Percentiles rank a stretch among this genome's conserved stretches.
These are phyloP conservation scores for Oligia strigilis DNA, from an alignment of 2,888 invertebrate species.

Conservation along the genomic window DNA sequence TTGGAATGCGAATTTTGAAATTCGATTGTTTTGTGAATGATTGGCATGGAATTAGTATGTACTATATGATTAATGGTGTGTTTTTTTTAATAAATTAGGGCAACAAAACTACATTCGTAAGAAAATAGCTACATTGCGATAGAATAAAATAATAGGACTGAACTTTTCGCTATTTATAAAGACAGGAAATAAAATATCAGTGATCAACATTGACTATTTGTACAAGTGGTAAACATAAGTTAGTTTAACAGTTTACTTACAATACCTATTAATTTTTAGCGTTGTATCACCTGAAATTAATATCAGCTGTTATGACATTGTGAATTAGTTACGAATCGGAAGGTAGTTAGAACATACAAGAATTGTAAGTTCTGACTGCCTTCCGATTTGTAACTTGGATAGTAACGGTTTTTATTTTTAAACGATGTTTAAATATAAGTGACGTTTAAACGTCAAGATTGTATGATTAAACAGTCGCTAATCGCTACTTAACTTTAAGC, in stretches of 20 bases:
- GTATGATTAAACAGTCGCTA: no score
- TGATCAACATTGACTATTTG: conserved; percentile 22
- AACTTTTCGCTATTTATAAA: neutral
- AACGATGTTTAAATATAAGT: neutral
- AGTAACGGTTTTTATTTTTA: neutral
- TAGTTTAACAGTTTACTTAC: neutral
- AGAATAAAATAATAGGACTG: neutral
- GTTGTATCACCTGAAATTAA: neutral
- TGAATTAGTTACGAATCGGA: neutral
- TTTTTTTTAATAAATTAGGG: neutral
- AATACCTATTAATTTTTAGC: neutral
- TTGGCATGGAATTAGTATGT: neutral
- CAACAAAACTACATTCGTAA: neutral
- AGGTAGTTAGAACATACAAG: neutral
- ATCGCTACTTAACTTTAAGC: no score
- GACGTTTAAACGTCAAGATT: no score
- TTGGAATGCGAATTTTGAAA: conserved; percentile 44
- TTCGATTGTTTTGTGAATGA: conserved; percentile 27
- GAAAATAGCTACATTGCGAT: neutral
- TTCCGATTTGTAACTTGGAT: no score
- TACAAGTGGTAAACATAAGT: conserved; percentile 11
- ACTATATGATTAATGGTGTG: neutral
- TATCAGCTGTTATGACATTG: conserved; percentile 20
- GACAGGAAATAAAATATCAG: conserved; percentile 10
- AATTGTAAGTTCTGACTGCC: neutral